Evolutionary conservation across 1,140 invertebrate genomes (phyloP).

Genomic region (Rhizoglyphus robini): DNA sequence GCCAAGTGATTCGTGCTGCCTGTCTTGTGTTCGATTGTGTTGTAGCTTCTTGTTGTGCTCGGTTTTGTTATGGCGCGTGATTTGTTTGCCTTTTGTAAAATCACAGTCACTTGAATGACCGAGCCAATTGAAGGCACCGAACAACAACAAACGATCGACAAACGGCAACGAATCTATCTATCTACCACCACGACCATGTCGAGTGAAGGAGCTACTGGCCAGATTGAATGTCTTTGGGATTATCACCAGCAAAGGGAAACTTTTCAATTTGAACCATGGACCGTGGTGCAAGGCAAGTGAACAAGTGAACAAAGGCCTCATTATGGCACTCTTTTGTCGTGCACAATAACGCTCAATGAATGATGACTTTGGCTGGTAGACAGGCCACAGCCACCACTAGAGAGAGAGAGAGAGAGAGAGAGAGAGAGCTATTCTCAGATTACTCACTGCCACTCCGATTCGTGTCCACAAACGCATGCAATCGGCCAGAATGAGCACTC

Average conservation of each 20-base stretch:
- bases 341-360: conserved; percentile 7
- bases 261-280: background rate
- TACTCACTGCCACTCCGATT: background rate
- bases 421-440: background rate
- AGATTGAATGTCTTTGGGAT: background rate
- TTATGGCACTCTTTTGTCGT: conserved; percentile 8
- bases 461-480: too few species aligned
- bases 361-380: background rate
- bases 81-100: background rate
- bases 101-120: background rate
- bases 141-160: background rate
- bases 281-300: background rate
- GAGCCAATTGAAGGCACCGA: background rate
- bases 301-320: conserved; percentile 9
- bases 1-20: too few species aligned
- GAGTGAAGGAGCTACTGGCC: background rate
- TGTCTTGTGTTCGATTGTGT: background rate
- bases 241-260: background rate
- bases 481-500: too few species aligned
- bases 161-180: too few species aligned
- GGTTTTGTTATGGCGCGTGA: background rate
- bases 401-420: too few species aligned
- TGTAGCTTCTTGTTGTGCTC: background rate
- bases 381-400: background rate
- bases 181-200: too few species aligned